Conservation (phyloP, 23 tunicate genomes). For the Ciona savignyi region DNA sequence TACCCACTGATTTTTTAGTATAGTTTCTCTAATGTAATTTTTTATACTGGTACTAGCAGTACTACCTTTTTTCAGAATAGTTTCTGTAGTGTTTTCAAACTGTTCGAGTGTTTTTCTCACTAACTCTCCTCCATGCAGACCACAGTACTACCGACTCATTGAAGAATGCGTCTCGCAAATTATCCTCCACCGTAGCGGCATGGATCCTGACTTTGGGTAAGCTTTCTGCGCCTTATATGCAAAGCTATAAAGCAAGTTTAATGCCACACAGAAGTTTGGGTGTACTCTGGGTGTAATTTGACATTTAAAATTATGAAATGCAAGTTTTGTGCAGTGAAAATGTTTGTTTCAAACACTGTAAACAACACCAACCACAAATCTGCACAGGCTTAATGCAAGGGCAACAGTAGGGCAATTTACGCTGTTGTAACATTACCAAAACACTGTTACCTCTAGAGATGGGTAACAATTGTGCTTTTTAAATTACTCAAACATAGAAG, state of each 20-base stretch:
- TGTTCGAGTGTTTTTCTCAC: neutral
- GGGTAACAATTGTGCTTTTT: neutral
- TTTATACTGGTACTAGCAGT: too few relatives aligned
- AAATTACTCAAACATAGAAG: neutral
- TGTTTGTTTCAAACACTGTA: too few relatives aligned
- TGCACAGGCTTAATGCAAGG: too few relatives aligned
- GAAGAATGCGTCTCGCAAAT: slow-evolving; percentile 97
- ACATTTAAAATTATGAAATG: too few relatives aligned
- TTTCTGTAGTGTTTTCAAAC: neutral
- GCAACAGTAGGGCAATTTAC: neutral
- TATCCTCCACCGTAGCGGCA: slow-evolving; percentile 81
- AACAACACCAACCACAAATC: too few relatives aligned
- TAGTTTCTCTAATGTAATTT: too few relatives aligned
- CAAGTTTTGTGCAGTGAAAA: too few relatives aligned
- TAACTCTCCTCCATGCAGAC: slow-evolving; percentile 18
- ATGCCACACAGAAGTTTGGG: slow-evolving; percentile 9
- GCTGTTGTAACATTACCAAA: neutral
- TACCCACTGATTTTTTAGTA: too few relatives aligned
- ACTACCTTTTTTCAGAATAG: too few relatives aligned
- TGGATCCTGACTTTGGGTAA: slow-evolving; percentile 94
- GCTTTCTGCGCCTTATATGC: neutral
- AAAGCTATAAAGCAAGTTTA: neutral
- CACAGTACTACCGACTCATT: slow-evolving; percentile 68
- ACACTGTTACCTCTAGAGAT: neutral
- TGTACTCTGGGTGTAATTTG: too few relatives aligned